These are phyloP conservation scores for Willowsia nigromaculata DNA, from an alignment of 2,888 invertebrate species.

Conservation along the genomic window DNA sequence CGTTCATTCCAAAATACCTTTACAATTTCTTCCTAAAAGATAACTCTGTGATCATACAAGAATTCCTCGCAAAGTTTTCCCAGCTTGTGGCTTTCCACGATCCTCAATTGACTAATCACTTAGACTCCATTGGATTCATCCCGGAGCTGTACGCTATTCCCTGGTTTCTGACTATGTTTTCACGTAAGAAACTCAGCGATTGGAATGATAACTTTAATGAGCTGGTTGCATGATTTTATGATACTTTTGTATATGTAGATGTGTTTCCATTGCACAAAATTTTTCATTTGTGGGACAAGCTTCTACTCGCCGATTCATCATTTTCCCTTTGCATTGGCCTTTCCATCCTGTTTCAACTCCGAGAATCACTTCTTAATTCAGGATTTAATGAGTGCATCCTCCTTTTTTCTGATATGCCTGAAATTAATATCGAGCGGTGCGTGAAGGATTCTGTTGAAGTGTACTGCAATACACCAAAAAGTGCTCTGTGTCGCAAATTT, in stretches of 20 bases:
- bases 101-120: constrained; percentile 93
- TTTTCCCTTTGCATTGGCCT: constrained; percentile 97
- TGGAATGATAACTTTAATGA: not conserved
- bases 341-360: constrained; percentile 92
- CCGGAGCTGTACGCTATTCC: constrained; percentile 99
- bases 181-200: constrained; percentile 94
- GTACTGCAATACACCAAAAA: constrained; percentile 91
- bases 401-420: constrained; percentile 98
- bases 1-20: constrained; percentile 97
- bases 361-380: constrained; percentile 90
- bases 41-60: constrained; percentile 97
- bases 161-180: constrained; percentile 99
- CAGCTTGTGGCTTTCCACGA: constrained; percentile 98
- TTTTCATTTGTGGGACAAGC: constrained; percentile 97
- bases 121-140: constrained; percentile 94
- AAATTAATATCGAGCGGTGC: constrained; percentile 96
- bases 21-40: constrained; percentile 98
- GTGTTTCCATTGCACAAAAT: constrained; percentile 99
- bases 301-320: constrained; percentile 94
- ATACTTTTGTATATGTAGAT: constrained; percentile 82
- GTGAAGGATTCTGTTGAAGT: constrained; percentile 93
- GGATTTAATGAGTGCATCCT: constrained; percentile 99
- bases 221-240: not conserved
- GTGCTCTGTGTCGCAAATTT: constrained; percentile 92
- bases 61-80: constrained; percentile 97